Conservation (phyloP, 2,797 vertebrate genomes). For the Helicolenus hilgendorfi region DNA sequence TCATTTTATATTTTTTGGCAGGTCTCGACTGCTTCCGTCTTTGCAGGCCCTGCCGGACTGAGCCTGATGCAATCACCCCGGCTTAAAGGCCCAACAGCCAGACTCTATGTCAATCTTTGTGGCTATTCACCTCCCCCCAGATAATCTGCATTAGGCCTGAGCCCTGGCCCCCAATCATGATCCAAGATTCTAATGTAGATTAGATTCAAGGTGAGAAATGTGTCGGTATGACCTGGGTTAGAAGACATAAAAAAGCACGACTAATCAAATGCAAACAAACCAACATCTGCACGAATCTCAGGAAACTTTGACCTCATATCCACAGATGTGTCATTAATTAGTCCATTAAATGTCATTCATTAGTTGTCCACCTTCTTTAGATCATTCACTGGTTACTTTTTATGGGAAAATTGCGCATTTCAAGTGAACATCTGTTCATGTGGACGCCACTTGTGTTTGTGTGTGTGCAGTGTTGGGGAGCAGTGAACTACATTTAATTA, state of each 20-base stretch:
- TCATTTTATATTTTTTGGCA: slow-evolving; percentile 24
- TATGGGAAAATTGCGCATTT: slow-evolving; percentile 46
- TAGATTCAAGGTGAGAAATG: slow-evolving; percentile 7
- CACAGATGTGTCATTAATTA: slow-evolving; percentile 62
- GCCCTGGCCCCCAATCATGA: neutral
- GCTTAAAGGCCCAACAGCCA: slow-evolving; percentile 17
- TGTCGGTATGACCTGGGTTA: neutral
- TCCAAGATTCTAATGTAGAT: neutral
- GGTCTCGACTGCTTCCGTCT: neutral
- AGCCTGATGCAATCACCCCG: slow-evolving; percentile 15
- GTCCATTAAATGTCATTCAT: slow-evolving; percentile 38
- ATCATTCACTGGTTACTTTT: slow-evolving; percentile 32
- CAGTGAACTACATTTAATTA: too few relatives aligned
- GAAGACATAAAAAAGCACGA: neutral
- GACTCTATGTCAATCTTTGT: neutral
- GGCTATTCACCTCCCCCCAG: neutral
- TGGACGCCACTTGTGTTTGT: neutral
- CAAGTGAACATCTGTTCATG: slow-evolving; percentile 46
- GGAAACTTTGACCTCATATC: slow-evolving; percentile 28
- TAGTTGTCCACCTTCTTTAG: slow-evolving; percentile 27
- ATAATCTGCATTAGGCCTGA: slow-evolving; percentile 25
- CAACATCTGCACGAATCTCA: slow-evolving; percentile 25
- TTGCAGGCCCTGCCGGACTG: neutral
- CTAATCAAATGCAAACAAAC: neutral
- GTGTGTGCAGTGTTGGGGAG: neutral